These are phyloP conservation scores for Paralichthys olivaceus DNA, from an alignment of 2,113 vertebrate genomes.

Conservation along the genomic window DNA sequence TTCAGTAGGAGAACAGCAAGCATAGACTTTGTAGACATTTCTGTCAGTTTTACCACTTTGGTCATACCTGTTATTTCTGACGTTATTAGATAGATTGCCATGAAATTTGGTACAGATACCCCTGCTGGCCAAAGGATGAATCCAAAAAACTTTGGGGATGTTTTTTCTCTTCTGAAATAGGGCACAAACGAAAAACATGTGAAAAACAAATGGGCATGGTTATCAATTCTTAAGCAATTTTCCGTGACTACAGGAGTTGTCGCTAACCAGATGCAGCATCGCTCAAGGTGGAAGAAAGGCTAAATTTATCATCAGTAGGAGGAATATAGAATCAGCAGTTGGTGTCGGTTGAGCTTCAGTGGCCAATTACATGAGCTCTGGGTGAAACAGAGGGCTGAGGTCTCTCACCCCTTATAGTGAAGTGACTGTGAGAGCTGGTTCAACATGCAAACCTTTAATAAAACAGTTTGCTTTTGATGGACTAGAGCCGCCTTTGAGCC, in stretches of 20 bases:
- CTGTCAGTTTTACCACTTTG: neutral
- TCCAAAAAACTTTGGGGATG: neutral
- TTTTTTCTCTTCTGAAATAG: neutral
- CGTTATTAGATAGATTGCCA: neutral
- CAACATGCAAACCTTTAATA: no score
- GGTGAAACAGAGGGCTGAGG: neutral
- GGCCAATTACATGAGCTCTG: neutral
- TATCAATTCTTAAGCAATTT: neutral
- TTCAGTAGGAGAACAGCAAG: neutral
- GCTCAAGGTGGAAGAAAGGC: neutral
- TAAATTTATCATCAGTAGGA: neutral
- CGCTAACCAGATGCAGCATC: neutral
- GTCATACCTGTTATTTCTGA: neutral
- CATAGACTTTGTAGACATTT: neutral
- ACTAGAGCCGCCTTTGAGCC: no score
- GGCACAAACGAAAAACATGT: neutral
- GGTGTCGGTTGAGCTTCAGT: neutral
- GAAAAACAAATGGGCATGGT: neutral
- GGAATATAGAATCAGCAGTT: neutral
- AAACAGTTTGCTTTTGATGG: no score
- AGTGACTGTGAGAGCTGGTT: no score
- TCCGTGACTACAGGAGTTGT: neutral
- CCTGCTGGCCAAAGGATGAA: no score
- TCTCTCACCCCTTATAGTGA: neutral
- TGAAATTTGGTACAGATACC: neutral